Conservation (phyloP, 2,113 vertebrate species). For the Macrotis lagotis region DNA sequence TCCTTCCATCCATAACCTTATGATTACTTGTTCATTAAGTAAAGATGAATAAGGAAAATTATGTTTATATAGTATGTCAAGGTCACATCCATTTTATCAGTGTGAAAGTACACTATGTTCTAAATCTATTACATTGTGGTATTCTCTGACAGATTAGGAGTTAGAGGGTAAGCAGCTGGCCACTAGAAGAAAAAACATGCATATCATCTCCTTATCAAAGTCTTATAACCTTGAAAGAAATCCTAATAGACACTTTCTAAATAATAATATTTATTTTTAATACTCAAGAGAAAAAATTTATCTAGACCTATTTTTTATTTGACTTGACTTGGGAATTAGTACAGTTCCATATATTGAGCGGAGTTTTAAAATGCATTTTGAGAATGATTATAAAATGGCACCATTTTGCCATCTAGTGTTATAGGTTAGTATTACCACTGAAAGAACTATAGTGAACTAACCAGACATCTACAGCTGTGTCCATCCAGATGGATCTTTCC, state of each 20-base stretch:
- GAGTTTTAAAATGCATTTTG: background rate
- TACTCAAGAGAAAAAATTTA: conserved; percentile 49
- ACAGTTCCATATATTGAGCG: conserved; percentile 22
- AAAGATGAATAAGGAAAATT: conserved; percentile 72
- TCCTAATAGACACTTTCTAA: conserved; percentile 63
- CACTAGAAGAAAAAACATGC: conserved; percentile 62
- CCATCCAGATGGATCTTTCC: background rate
- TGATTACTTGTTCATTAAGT: conserved; percentile 73
- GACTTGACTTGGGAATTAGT: background rate
- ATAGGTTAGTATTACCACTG: conserved; percentile 68
- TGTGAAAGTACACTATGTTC: conserved; percentile 75
- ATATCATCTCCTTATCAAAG: conserved; percentile 64
- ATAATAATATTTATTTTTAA: conserved; percentile 45
- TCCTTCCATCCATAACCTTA: background rate
- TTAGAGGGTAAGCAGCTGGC: conserved; percentile 69
- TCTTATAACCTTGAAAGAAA: conserved; percentile 11
- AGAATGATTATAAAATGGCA: conserved; percentile 69
- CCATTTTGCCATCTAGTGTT: conserved; percentile 86
- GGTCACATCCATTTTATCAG: conserved; percentile 72
- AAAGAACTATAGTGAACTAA: background rate
- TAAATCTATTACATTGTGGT: conserved; percentile 75
- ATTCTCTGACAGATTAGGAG: conserved; percentile 74
- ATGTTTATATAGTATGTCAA: conserved; percentile 71
- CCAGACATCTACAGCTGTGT: background rate
- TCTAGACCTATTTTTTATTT: conserved; percentile 53